phyloP scores from a whole-genome alignment of 2,888 invertebrate species.

The Cerceris rybyensis region DNA sequence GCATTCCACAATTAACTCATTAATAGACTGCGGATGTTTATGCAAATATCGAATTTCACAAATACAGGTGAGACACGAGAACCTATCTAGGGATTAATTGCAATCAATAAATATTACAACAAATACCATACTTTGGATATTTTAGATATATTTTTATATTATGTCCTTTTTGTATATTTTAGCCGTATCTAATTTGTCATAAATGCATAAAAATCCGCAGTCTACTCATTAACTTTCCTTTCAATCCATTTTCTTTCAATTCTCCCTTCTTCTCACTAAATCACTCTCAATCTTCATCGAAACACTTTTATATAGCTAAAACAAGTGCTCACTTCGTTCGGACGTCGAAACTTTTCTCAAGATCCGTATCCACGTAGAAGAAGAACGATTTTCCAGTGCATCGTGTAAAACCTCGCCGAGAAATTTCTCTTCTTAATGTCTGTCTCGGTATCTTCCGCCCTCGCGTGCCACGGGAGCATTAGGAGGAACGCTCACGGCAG shows the following conservation, averaged over 20 bases:
- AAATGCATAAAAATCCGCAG: too few relatives aligned
- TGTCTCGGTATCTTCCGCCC: constrained; percentile 25
- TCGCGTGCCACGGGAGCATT: constrained; percentile 76
- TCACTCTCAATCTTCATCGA: not conserved
- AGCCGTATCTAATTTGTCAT: too few relatives aligned
- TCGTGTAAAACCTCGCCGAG: not conserved
- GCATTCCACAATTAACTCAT: not conserved
- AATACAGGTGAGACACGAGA: too few relatives aligned
- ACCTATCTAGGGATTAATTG: too few relatives aligned
- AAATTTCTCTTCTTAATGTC: constrained; percentile 3
- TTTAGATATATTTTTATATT: too few relatives aligned
- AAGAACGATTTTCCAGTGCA: not conserved
- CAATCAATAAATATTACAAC: too few relatives aligned
- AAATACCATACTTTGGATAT: too few relatives aligned
- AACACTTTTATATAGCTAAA: not conserved
- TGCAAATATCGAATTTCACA: too few relatives aligned
- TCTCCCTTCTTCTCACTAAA: too few relatives aligned
- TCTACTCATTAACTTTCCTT: not conserved
- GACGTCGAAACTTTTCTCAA: not conserved
- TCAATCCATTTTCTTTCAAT: not conserved
- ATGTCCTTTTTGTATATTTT: too few relatives aligned
- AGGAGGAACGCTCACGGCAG: constrained; percentile 74
- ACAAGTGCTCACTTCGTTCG: not conserved
- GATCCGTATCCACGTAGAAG: not conserved
- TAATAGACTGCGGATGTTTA: too few relatives aligned